These are phyloP conservation scores for Colaptes auratus DNA, from an alignment of 2,113 vertebrate genomes.

Conservation along the genomic window DNA sequence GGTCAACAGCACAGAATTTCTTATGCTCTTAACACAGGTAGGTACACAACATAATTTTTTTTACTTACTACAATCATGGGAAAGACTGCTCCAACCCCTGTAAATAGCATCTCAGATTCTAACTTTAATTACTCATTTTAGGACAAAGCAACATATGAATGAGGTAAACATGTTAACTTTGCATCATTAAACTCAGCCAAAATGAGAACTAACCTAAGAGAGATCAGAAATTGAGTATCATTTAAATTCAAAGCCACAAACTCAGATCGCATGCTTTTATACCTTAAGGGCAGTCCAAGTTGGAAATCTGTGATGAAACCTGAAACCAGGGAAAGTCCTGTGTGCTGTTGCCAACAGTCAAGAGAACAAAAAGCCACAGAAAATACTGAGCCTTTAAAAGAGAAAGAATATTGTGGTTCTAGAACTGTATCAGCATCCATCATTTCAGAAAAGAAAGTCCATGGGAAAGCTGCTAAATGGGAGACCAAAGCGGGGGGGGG, in stretches of 20 bases:
- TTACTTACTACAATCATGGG: not conserved
- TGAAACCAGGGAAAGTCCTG: not conserved
- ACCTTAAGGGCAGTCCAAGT: not conserved
- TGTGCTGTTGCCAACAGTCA: not conserved
- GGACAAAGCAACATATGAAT: not conserved
- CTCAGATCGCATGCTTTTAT: slow-evolving; percentile 24
- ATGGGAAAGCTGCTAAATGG: not conserved
- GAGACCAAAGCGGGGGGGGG: not conserved
- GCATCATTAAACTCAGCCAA: not conserved
- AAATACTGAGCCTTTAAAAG: not conserved
- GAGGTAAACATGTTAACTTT: not conserved
- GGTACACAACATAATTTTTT: not conserved
- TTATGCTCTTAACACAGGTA: not conserved
- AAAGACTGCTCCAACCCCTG: not conserved
- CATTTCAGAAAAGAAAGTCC: not conserved
- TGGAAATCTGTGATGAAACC: not conserved
- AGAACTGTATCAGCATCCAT: not conserved
- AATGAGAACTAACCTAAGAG: not conserved
- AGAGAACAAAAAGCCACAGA: not conserved
- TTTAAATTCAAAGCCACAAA: slow-evolving; percentile 4
- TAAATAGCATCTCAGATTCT: not conserved
- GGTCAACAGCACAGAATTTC: not conserved
- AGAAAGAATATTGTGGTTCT: not conserved
- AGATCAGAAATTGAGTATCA: not conserved
- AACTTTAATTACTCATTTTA: not conserved